These are phyloP conservation scores for Chromobotia macracanthus DNA, from an alignment of 2,797 vertebrate species.

Conservation along the genomic window DNA sequence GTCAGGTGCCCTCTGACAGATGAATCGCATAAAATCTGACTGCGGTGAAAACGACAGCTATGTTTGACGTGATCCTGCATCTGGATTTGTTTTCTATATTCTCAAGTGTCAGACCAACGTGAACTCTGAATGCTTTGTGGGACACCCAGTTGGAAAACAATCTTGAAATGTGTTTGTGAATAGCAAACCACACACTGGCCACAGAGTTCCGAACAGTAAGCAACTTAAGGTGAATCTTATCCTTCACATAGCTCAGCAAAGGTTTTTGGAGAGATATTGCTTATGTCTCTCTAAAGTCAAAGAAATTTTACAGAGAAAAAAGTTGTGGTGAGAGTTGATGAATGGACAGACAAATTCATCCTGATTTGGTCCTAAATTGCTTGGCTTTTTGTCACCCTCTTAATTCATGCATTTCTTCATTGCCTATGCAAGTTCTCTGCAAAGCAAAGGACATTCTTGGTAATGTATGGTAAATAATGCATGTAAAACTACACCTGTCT, in stretches of 20 bases:
- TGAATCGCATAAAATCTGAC: conserved; percentile 7
- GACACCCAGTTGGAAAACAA: conserved; percentile 43
- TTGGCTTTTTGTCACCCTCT: conserved; percentile 71
- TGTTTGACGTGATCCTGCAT: conserved; percentile 57
- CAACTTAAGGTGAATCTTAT: conserved; percentile 74
- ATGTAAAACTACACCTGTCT: conserved; percentile 61
- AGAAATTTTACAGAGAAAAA: conserved; percentile 80
- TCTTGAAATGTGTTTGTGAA: conserved; percentile 57
- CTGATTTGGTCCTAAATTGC: conserved; percentile 81
- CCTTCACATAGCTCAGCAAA: conserved; percentile 71
- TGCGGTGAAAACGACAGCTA: conserved; percentile 34
- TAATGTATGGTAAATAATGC: conserved; percentile 70
- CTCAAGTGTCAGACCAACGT: conserved; percentile 34
- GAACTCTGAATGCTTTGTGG: conserved; percentile 46
- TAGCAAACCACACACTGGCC: conserved; percentile 67
- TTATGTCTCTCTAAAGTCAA: conserved; percentile 80
- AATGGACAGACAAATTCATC: conserved; percentile 79
- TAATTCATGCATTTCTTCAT: conserved; percentile 77
- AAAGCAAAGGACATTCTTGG: conserved; percentile 61
- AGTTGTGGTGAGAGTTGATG: conserved; percentile 80
- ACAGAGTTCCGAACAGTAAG: conserved; percentile 76
- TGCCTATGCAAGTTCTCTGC: conserved; percentile 72
- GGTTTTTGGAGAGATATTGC: conserved; percentile 81
- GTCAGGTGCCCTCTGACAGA: conserved; percentile 18
- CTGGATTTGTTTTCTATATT: conserved; percentile 56